Percentiles rank a stretch among this genome's conserved stretches.
phyloP scores from a whole-genome alignment of 2,888 invertebrate genomes.

The Polyploca ridens region DNA sequence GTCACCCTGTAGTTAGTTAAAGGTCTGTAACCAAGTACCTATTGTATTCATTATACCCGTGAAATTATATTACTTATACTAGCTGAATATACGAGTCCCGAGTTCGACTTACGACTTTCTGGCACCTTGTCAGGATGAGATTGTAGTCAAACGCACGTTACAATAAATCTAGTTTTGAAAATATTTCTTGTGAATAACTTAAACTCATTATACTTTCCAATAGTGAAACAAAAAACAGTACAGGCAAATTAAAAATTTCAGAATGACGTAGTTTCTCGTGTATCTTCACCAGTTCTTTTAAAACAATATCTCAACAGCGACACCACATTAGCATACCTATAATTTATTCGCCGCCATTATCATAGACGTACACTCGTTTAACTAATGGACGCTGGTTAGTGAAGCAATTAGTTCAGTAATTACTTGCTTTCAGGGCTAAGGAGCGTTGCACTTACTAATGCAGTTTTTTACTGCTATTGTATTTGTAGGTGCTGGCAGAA shows the following conservation, averaged over 20 bases:
- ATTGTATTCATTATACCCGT: no score
- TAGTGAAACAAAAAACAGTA: no score
- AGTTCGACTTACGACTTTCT: no score
- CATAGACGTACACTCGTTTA: conserved; percentile 34
- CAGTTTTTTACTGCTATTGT: neutral
- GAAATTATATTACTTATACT: no score
- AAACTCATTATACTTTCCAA: no score
- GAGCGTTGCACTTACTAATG: neutral
- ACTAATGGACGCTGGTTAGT: conserved; percentile 48
- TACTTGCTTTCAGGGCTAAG: conserved; percentile 19
- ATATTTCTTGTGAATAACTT: no score
- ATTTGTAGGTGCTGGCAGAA: neutral
- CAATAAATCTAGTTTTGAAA: no score
- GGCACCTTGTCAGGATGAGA: no score
- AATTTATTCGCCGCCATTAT: conserved; percentile 36
- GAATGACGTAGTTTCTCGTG: neutral
- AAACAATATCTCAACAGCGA: conserved; percentile 18
- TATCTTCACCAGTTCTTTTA: conserved; percentile 9
- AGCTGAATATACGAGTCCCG: no score
- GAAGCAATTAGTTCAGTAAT: conserved; percentile 16
- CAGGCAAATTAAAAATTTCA: neutral
- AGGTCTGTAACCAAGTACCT: no score
- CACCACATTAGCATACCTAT: conserved; percentile 44
- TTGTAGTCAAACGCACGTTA: no score
- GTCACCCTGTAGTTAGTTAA: no score